phyloP scores from a whole-genome alignment of 2,888 invertebrate genomes.

The Malacosoma neustria region DNA sequence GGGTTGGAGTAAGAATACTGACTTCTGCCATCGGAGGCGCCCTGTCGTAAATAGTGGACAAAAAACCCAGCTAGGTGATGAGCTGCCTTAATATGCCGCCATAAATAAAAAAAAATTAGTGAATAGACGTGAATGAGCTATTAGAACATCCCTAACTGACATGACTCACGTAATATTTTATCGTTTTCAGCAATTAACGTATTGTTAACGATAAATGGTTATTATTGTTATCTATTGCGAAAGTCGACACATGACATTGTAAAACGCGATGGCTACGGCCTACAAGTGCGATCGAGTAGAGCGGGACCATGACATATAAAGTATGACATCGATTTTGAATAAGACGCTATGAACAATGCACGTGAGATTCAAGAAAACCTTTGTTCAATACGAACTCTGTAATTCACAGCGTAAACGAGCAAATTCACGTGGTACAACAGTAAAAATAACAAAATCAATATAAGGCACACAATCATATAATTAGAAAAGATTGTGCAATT shows the following conservation, averaged over 20 bases:
- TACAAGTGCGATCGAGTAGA: conserved; percentile 69
- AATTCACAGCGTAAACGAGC: not conserved
- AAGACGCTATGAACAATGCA: conserved; percentile 49
- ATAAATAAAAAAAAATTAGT: conserved; percentile 7
- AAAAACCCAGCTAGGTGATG: no score
- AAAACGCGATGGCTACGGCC: conserved; percentile 62
- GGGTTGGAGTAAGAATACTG: no score
- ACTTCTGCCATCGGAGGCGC: not conserved
- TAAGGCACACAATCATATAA: no score
- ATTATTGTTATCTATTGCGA: conserved; percentile 59
- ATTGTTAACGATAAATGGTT: conserved; percentile 29
- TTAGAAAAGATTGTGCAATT: not conserved
- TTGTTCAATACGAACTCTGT: conserved; percentile 17
- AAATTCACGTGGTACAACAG: not conserved
- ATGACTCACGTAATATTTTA: not conserved
- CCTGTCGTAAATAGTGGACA: not conserved
- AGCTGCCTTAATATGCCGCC: conserved; percentile 8
- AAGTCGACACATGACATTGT: conserved; percentile 70
- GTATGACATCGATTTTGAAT: conserved; percentile 47
- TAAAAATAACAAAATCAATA: not conserved
- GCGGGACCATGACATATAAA: conserved; percentile 66
- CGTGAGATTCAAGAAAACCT: conserved; percentile 30
- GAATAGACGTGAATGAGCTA: conserved; percentile 13
- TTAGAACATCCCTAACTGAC: conserved; percentile 22
- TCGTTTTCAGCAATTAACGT: conserved; percentile 17